Conservation (phyloP, 2,888 invertebrate genomes). For the Chouioia cunea region DNA sequence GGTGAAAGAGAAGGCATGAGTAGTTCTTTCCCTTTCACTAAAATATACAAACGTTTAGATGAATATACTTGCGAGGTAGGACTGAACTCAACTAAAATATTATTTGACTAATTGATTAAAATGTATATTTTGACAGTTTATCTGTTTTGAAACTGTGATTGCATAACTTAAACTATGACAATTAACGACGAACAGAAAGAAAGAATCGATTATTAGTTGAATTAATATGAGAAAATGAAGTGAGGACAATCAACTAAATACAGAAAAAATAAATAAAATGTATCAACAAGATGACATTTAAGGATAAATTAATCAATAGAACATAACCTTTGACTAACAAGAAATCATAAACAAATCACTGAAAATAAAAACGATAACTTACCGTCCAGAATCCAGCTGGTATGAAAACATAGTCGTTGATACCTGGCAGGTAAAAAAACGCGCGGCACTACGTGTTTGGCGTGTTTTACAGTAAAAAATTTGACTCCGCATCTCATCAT, state of each 20-base stretch:
- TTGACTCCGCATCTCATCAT: constrained; percentile 59
- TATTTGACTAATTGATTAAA: too few relatives aligned
- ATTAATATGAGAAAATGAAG: too few relatives aligned
- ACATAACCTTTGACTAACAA: constrained; percentile 55
- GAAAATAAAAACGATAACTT: constrained; percentile 48
- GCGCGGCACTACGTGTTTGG: constrained; percentile 54
- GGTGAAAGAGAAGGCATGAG: constrained; percentile 75
- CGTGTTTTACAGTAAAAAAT: constrained; percentile 55
- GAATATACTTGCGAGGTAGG: too few relatives aligned
- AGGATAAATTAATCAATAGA: constrained; percentile 7
- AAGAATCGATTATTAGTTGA: too few relatives aligned
- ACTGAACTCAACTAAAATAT: too few relatives aligned
- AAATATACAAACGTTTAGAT: too few relatives aligned
- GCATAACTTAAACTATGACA: constrained; percentile 42
- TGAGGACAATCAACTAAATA: too few relatives aligned
- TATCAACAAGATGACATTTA: constrained; percentile 2
- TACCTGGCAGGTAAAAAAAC: constrained; percentile 56
- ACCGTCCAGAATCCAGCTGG: constrained; percentile 63
- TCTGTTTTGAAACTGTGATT: constrained; percentile 33
- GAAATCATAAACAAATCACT: constrained; percentile 14
- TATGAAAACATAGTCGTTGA: constrained; percentile 64
- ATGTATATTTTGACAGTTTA: constrained; percentile 26
- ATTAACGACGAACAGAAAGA: too few relatives aligned
- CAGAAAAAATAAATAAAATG: too few relatives aligned
- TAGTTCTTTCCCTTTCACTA: constrained; percentile 67